phyloP scores from a whole-genome alignment of 2,888 invertebrate species.

The Stenchaetothrips biformis region DNA sequence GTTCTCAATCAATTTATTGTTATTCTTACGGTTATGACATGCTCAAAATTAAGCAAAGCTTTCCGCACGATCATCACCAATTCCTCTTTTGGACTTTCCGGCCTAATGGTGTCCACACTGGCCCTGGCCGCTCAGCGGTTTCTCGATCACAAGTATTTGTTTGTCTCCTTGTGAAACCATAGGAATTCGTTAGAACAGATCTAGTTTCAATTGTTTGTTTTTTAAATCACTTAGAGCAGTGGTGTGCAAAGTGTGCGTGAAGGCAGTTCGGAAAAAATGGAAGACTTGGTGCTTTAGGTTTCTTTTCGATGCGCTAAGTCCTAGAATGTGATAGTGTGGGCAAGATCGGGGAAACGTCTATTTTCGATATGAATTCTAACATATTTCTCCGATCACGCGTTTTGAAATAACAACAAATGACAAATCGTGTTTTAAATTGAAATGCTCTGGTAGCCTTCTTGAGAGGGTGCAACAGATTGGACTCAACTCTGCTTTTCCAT shows the following conservation, averaged over 20 bases:
- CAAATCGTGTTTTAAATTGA: not conserved
- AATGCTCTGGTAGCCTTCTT: not conserved
- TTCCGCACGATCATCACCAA: not conserved
- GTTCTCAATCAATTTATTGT: too few species aligned
- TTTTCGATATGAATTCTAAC: slow-evolving; percentile 13
- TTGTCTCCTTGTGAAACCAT: slow-evolving; percentile 1
- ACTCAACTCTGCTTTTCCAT: too few species aligned
- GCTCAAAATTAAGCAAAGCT: slow-evolving; percentile 7
- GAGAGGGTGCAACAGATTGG: not conserved
- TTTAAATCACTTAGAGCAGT: not conserved
- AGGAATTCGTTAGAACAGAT: not conserved
- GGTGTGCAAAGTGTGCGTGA: not conserved
- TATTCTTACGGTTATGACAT: not conserved
- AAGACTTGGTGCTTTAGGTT: slow-evolving; percentile 18
- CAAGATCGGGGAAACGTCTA: slow-evolving; percentile 4
- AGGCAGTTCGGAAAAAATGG: not conserved
- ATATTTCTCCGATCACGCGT: not conserved
- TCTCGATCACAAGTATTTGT: not conserved
- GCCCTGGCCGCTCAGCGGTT: not conserved
- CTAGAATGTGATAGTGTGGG: slow-evolving; percentile 7
- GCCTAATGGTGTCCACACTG: not conserved
- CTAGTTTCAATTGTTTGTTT: not conserved
- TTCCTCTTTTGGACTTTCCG: not conserved
- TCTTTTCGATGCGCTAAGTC: not conserved
- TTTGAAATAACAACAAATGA: not conserved